Conservation (phyloP, 2,113 vertebrate species). For the Tyrannus savana region DNA sequence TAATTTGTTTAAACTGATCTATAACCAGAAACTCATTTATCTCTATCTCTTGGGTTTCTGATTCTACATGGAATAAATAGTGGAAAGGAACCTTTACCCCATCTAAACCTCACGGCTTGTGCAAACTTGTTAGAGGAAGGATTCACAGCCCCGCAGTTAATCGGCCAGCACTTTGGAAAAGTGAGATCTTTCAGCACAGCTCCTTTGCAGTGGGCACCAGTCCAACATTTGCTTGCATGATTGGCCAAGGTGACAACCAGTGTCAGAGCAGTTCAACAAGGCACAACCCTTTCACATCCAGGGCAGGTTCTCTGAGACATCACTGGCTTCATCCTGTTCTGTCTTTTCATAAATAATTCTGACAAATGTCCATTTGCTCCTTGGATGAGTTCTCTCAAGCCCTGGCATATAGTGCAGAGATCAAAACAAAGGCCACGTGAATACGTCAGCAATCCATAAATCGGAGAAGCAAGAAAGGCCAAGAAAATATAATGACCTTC, state of each 20-base stretch:
- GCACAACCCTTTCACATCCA: background rate
- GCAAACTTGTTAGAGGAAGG: background rate
- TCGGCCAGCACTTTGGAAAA: background rate
- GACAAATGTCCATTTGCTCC: slow-evolving; percentile 22
- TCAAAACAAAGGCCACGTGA: background rate
- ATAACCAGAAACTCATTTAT: background rate
- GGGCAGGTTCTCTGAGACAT: background rate
- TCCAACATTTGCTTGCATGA: background rate
- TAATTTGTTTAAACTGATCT: background rate
- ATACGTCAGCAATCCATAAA: background rate
- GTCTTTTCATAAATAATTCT: background rate
- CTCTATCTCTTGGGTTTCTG: background rate
- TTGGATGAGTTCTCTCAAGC: background rate
- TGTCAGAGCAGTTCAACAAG: background rate
- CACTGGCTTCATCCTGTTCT: background rate
- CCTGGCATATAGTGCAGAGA: background rate
- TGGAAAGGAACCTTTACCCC: background rate
- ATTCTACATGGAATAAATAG: background rate
- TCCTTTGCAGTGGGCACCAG: background rate
- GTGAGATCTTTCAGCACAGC: background rate
- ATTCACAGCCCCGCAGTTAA: background rate
- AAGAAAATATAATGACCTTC: slow-evolving; percentile 25
- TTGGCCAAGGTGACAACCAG: background rate
- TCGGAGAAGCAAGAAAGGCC: background rate
- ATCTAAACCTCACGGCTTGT: background rate